Evolutionary conservation across 2,113 vertebrate species (phyloP), one percentile per base, ranked within the genome.

Genomic region (Alouatta palliata): DNA sequence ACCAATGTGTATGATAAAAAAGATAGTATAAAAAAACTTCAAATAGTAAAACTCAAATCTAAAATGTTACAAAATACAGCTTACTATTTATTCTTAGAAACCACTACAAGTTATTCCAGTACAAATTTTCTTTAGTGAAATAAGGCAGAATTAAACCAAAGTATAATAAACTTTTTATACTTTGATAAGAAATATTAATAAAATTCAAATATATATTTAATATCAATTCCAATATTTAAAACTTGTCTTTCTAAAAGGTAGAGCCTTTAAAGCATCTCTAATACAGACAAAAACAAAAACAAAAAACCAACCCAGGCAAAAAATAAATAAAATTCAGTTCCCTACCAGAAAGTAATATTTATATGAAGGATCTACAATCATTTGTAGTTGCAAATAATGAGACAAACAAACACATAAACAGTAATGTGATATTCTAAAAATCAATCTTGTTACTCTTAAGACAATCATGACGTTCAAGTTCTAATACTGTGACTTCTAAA

Each of bases 31-130:
- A 91, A 95, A 56, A 90, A 94, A 5, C 0, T 73, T 77, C 4
- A 71, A 94, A 88, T 79, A 83, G 20, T 89, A 89, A 88, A 96
- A 93, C 35, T 92, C 52, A 95, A 83, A 83, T 83, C 20, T 87
- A 21, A 90, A 79, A 86, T 89, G 13, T 14, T 90, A 89, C 21
- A 79, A 96, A 95, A 87, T 76, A 93, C 2, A 95, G 83, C 37
- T 93, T 94, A 83, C 58, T 97, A 54, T 91, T 95, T 96, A 96
- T 71, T 85, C 40, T 93, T 47, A 81, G 71, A 95, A 92, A 66
- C 27, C 23, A 95, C 4, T n/a, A 68, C 25, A 96, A 87, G 37
- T 91, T 79, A 95, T 87, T 87, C 20, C 30, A 93, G 25, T 79
- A 17, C 35, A 87, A 92, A 82, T 23, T 87, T 87, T 95, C 43